A percentile compares a stretch with the other conserved stretches of the same genome.
Conservation (phyloP, 1,140 invertebrate genomes). For the Drusus annulatus region DNA sequence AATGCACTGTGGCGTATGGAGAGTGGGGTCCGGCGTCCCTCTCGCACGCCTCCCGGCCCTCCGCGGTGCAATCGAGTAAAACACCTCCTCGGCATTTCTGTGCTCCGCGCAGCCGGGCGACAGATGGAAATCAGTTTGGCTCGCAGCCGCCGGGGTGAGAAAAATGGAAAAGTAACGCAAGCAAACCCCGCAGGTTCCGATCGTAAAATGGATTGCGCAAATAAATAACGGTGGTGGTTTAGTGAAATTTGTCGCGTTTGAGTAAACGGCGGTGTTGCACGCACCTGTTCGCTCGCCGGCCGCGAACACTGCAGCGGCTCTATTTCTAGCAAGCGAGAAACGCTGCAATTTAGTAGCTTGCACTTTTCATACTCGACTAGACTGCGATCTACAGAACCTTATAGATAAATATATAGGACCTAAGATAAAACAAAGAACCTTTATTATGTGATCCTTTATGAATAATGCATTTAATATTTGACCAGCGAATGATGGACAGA, state of each 20-base stretch:
- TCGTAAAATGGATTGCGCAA: conserved; percentile 19
- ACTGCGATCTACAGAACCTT: not conserved
- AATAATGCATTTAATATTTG: not conserved
- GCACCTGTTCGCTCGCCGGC: not conserved
- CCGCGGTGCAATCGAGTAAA: not conserved
- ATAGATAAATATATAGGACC: not conserved
- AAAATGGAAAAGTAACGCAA: conserved; percentile 41
- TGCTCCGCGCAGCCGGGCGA: conserved; percentile 43
- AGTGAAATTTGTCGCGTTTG: conserved; percentile 24
- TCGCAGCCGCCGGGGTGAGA: conserved; percentile 21
- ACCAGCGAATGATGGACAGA: not conserved
- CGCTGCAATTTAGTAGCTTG: not conserved
- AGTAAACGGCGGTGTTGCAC: conserved; percentile 2
- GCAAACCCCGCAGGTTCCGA: not conserved
- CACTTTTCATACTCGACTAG: not conserved
- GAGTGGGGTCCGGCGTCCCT: conserved; percentile 22
- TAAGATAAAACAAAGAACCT: not conserved
- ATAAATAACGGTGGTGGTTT: conserved; percentile 1
- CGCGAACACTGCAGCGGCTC: not conserved
- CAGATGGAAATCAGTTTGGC: conserved; percentile 47
- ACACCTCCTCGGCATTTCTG: conserved; percentile 38
- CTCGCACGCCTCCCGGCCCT: conserved; percentile 17
- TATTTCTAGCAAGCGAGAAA: conserved; percentile 5
- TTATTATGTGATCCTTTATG: not conserved
- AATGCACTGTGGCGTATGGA: not conserved